Evolutionary conservation across 1,140 invertebrate species (phyloP), one percentile per base, ranked within the genome.

Genomic region (Mycetomoellerius zeteki): DNA sequence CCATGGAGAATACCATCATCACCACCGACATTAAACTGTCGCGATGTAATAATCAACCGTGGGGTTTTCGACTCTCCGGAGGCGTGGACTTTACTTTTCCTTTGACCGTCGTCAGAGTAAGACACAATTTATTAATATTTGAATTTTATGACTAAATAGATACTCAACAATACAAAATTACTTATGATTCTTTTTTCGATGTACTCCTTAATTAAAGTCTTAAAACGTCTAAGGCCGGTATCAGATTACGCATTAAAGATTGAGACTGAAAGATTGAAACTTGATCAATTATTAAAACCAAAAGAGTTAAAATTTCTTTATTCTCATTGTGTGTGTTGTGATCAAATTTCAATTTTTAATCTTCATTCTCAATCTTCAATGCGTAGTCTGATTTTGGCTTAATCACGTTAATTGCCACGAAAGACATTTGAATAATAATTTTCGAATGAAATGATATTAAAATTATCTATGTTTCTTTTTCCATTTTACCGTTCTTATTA

Each of bases 11-110:
- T 19, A 47, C 8, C 65, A 33, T 16, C 37, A 4, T 30, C 19
- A 50, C 80, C 3, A 84, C 82, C 14, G 67, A 91, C 6, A 47
- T 92, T 52, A 96, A 95, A 92, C 94, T 96, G 85, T 94, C 94
- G 47, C 96, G 95, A 89, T 94, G 93, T 37, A 94, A 96, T 76
- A 94, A 94, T 71, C 94, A 95, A 62, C 96, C 97, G 1, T 98
- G 98, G 98, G 98, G 98, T 27, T 98, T 98, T 94, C 96, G 98
- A 0, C 95, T 98, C 8, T 97, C 97, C 56, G 98, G 98, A 50
- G 98, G 98, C 0, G 95, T 96, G 62, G 97, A 98, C 94, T 98
- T 97, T 91, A 96, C 96, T 50, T 96, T 96, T 88, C 97, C 97
- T 0, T 94, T 98, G 19, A 97, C 97, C 27, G 96, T 98, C 62